Conservation (phyloP, 2,113 vertebrate genomes). For the Calidris pygmaea region DNA sequence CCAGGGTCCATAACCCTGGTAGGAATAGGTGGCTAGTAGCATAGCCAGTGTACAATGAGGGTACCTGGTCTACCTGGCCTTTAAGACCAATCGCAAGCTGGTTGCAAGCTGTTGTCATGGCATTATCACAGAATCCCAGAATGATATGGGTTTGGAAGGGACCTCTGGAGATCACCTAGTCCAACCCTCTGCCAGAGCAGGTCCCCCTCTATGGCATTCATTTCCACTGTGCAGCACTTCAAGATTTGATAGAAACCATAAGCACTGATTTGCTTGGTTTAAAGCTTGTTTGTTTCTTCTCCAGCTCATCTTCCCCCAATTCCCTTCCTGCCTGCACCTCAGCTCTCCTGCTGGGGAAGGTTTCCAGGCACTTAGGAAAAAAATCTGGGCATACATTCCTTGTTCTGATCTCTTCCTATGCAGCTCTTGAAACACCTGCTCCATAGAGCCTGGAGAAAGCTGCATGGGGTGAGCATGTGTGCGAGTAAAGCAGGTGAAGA, state of each 20-base stretch:
- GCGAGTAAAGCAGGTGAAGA: neutral
- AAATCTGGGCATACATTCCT: neutral
- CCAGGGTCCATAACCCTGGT: neutral
- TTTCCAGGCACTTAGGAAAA: neutral
- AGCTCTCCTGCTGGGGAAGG: neutral
- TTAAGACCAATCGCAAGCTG: neutral
- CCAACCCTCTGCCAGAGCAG: too few relatives aligned
- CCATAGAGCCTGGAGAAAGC: neutral
- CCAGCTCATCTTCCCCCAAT: neutral
- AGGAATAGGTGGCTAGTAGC: neutral
- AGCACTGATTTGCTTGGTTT: neutral
- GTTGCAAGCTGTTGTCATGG: neutral
- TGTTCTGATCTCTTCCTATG: neutral
- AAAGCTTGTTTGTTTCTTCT: neutral
- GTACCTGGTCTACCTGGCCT: neutral
- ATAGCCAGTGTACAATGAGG: accelerated
- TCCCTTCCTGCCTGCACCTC: neutral
- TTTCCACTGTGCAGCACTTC: neutral
- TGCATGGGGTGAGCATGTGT: neutral
- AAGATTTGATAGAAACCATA: neutral
- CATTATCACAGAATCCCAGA: too few relatives aligned
- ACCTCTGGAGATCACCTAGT: too few relatives aligned
- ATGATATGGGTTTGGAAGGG: too few relatives aligned
- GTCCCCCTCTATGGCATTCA: neutral
- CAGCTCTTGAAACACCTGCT: neutral